phyloP scores from a whole-genome alignment of 2,113 vertebrate species.

The Erythrolamprus reginae region DNA sequence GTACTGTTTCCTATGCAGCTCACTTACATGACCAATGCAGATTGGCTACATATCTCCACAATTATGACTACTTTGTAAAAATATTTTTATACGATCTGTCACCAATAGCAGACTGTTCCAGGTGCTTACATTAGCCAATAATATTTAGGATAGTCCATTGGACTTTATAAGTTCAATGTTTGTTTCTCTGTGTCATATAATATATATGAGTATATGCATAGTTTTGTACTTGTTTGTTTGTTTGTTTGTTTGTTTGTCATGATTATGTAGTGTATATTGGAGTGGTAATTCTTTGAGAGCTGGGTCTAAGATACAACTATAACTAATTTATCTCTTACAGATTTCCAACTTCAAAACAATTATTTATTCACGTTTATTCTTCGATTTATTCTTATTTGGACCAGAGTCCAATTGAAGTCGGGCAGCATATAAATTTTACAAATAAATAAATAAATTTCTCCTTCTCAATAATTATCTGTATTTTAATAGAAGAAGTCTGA shows the following conservation, averaged over 20 bases:
- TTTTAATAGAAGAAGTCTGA: background rate
- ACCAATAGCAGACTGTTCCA: background rate
- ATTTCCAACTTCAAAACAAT: background rate
- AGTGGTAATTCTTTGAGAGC: no score
- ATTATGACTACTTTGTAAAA: background rate
- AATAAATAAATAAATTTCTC: no score
- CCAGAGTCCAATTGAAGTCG: no score
- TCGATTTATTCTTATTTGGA: background rate
- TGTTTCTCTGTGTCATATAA: no score
- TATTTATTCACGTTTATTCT: background rate
- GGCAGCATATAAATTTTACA: no score
- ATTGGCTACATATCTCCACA: background rate
- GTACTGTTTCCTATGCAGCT: background rate
- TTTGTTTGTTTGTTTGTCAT: no score
- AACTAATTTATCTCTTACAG: background rate
- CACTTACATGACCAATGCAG: background rate
- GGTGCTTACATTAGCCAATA: background rate
- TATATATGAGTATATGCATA: no score
- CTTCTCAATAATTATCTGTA: background rate
- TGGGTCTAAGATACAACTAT: background rate
- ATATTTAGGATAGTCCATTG: background rate
- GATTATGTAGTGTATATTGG: no score
- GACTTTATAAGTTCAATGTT: background rate
- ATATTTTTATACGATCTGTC: background rate
- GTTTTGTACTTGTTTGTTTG: no score